These are phyloP conservation scores for Anguilla rostrata DNA, from an alignment of 2,113 vertebrate genomes.

Conservation along the genomic window DNA sequence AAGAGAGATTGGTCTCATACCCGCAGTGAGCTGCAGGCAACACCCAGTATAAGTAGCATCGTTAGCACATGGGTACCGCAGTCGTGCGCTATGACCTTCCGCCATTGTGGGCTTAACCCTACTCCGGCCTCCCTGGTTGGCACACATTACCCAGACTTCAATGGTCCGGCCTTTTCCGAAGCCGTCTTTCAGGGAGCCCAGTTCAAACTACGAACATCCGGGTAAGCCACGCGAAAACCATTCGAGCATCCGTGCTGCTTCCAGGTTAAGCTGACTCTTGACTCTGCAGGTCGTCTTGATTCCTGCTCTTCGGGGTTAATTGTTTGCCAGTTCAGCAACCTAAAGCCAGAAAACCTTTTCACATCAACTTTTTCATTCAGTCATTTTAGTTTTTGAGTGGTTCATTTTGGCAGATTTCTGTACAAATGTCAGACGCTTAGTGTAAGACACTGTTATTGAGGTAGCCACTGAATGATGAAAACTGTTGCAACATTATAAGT, in stretches of 20 bases:
- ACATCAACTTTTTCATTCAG: no score
- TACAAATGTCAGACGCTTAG: no score
- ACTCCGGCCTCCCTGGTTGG: not conserved
- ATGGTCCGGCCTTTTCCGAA: not conserved
- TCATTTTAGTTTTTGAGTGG: no score
- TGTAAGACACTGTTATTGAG: no score
- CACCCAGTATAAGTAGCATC: not conserved
- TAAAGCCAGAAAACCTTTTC: not conserved
- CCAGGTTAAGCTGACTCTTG: not conserved
- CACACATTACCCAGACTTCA: not conserved
- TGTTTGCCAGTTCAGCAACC: not conserved
- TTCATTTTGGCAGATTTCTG: no score
- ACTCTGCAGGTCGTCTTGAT: not conserved
- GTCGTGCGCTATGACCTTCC: not conserved
- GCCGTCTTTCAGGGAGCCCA: not conserved
- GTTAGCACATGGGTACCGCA: not conserved
- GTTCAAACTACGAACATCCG: not conserved
- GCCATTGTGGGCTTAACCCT: not conserved
- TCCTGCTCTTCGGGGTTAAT: not conserved
- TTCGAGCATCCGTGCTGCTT: not conserved
- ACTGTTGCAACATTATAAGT: no score
- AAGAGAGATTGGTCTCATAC: no score
- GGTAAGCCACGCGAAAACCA: not conserved
- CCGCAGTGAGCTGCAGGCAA: no score
- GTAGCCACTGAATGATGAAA: no score